Percentiles rank a stretch among this genome's conserved stretches.
These are phyloP conservation scores for Drosophila sp. DNA, from an alignment of 1,140 invertebrate genomes.

Conservation along the genomic window DNA sequence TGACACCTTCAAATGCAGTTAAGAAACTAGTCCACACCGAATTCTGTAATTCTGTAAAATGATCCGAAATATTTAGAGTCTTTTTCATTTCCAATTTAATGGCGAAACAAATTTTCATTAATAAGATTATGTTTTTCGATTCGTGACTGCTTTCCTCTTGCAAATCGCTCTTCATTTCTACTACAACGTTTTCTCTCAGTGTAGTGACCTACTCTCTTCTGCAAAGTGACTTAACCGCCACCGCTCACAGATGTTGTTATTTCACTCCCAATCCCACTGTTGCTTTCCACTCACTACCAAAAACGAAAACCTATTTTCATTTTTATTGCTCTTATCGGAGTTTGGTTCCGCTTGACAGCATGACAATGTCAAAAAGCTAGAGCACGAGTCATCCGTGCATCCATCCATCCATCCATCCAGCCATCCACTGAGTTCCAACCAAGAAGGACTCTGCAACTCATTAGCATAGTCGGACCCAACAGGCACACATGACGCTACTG, in stretches of 20 bases:
- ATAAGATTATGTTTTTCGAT: no score
- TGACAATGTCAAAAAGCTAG: constrained; percentile 65
- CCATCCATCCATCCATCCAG: constrained; percentile 36
- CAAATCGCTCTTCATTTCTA: not conserved
- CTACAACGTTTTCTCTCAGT: constrained; percentile 34
- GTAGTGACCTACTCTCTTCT: constrained; percentile 19
- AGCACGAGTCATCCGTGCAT: constrained; percentile 13
- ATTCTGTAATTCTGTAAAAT: no score
- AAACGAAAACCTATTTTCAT: constrained; percentile 56
- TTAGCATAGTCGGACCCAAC: constrained; percentile 48
- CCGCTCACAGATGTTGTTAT: constrained; percentile 59
- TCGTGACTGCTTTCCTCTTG: no score
- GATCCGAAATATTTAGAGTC: no score
- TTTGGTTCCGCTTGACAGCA: constrained; percentile 80
- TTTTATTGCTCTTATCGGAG: constrained; percentile 82
- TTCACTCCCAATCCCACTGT: constrained; percentile 46
- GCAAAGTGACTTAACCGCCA: constrained; percentile 17
- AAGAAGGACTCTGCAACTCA: constrained; percentile 33
- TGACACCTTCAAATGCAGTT: no score
- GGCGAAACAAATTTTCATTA: no score
- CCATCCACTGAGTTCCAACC: not conserved
- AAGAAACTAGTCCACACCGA: no score
- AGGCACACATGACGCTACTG: constrained; percentile 48
- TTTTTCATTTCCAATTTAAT: no score
- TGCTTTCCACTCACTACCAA: constrained; percentile 46